Evolutionary conservation across 1,140 invertebrate species (phyloP).

Genomic region (Caerostris darwini): DNA sequence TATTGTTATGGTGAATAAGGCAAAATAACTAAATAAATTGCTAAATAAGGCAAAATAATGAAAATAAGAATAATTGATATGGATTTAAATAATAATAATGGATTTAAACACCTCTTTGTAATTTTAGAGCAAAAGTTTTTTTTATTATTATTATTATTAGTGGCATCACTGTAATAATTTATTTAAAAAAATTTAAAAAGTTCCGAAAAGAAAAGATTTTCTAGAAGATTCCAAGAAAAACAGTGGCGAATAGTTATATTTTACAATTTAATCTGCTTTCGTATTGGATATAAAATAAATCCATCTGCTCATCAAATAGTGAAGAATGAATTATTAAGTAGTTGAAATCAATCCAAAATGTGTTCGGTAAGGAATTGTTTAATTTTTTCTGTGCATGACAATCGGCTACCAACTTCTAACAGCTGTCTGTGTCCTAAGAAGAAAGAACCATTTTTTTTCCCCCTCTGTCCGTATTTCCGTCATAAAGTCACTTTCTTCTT

Average conservation of each 20-base stretch:
- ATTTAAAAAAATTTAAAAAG: too few relatives aligned
- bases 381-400: neutral
- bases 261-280: neutral
- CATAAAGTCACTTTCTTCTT: neutral
- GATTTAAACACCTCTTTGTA: too few relatives aligned
- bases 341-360: neutral
- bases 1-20: too few relatives aligned
- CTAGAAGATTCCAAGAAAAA: neutral
- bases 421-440: neutral
- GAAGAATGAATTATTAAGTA: neutral
- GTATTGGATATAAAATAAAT: neutral
- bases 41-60: too few relatives aligned
- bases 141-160: neutral
- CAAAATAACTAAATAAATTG: too few relatives aligned
- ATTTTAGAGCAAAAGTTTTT: too few relatives aligned
- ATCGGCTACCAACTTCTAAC: neutral
- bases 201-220: neutral
- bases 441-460: neutral
- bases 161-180: neutral
- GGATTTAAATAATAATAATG: too few relatives aligned
- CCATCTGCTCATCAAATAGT: neutral
- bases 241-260: neutral
- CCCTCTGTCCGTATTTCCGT: neutral
- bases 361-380: neutral
- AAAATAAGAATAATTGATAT: too few relatives aligned